A percentile compares a stretch with the other conserved stretches of the same genome.
These are phyloP conservation scores for Trachelipus rathkii DNA, from an alignment of 1,140 invertebrate genomes.

Conservation along the genomic window DNA sequence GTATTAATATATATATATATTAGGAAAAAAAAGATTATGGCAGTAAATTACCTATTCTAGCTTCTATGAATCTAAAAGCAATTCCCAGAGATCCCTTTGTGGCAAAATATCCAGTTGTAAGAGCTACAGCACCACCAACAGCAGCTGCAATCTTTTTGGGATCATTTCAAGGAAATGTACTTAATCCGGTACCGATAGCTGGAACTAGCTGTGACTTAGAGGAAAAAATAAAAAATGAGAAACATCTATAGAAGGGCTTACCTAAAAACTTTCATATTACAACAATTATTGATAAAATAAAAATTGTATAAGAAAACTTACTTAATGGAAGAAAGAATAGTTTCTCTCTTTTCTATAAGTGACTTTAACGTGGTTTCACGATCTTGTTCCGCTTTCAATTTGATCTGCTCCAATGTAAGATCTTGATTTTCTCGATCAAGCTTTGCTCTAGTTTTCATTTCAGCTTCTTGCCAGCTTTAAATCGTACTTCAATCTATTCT, in stretches of 20 bases:
- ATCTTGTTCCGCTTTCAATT: conserved; percentile 61
- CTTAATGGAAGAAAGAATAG: conserved; percentile 37
- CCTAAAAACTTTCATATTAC: no score
- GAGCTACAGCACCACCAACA: conserved; percentile 84
- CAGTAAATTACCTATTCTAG: conserved; percentile 75
- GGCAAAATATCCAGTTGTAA: conserved; percentile 89
- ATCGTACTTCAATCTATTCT: conserved; percentile 86
- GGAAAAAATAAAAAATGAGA: no score
- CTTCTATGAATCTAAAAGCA: conserved; percentile 80
- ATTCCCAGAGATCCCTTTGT: conserved; percentile 90
- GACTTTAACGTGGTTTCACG: conserved; percentile 89
- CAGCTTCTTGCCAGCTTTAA: conserved; percentile 87
- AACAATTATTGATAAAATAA: no score
- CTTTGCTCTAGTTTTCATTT: conserved; percentile 79
- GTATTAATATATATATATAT: no score
- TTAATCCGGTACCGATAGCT: conserved; percentile 83
- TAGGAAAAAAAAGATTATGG: no score
- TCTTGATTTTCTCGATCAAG: conserved; percentile 96
- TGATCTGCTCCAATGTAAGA: conserved; percentile 87
- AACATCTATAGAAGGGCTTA: no score
- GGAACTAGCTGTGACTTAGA: conserved; percentile 77
- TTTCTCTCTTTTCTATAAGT: conserved; percentile 69
- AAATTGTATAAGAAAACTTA: no score
- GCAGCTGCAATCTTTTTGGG: conserved; percentile 90
- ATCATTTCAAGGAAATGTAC: conserved; percentile 83